Percentiles rank a stretch among this genome's conserved stretches.
These are phyloP conservation scores for Valencia hispanica DNA, from an alignment of 2,797 vertebrate species.

Conservation along the genomic window DNA sequence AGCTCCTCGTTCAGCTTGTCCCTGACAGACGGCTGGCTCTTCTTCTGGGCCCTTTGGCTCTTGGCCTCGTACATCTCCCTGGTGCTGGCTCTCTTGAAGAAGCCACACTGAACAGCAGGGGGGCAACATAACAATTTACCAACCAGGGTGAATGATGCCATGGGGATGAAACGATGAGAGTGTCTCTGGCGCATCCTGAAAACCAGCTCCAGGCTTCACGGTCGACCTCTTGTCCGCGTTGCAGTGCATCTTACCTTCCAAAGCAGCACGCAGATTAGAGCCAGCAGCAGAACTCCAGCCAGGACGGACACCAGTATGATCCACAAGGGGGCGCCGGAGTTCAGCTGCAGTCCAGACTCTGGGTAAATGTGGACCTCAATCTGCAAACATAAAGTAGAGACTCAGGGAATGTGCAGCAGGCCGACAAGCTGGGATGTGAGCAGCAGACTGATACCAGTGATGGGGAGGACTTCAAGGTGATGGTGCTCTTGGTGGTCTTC, in stretches of 20 bases:
- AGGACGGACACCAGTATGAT: slow-evolving; percentile 83
- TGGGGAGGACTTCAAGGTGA: slow-evolving; percentile 82
- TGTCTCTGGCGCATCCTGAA: neutral
- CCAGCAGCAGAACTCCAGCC: slow-evolving; percentile 86
- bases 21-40: slow-evolving; percentile 90
- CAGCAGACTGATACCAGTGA: slow-evolving; percentile 67
- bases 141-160: neutral
- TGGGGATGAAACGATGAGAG: neutral
- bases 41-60: slow-evolving; percentile 88
- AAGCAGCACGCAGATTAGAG: slow-evolving; percentile 86
- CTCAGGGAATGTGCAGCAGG: neutral
- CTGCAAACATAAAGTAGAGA: slow-evolving; percentile 66
- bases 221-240: no score
- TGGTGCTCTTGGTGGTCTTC: slow-evolving; percentile 74
- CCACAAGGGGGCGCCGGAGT: slow-evolving; percentile 82
- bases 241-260: slow-evolving; percentile 85
- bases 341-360: slow-evolving; percentile 72
- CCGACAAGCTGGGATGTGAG: neutral
- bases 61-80: slow-evolving; percentile 91
- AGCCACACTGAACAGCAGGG: slow-evolving; percentile 86
- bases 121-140: slow-evolving; percentile 40
- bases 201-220: neutral
- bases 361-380: slow-evolving; percentile 85
- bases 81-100: slow-evolving; percentile 91
- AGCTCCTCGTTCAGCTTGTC: slow-evolving; percentile 85